Conservation (phyloP, 1,140 invertebrate species). For the Carcinoscorpius rotundicauda region DNA sequence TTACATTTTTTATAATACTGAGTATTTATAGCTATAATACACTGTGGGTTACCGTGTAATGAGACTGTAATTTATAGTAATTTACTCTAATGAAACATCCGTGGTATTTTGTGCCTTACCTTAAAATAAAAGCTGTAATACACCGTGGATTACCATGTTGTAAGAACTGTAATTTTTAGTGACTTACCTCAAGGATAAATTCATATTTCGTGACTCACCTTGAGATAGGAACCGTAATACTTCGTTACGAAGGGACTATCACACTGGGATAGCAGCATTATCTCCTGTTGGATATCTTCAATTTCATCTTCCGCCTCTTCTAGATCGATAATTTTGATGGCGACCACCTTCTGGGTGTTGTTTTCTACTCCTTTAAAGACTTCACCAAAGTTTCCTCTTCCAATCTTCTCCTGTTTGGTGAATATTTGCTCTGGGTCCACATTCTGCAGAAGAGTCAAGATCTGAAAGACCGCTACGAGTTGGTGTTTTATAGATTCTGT, state of each 20-base stretch:
- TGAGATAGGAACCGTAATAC: slow-evolving; percentile 93
- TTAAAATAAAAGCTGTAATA: too few relatives aligned
- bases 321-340: slow-evolving; percentile 98
- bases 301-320: slow-evolving; percentile 99
- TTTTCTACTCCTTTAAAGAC: slow-evolving; percentile 99
- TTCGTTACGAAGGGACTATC: slow-evolving; percentile 98
- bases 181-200: too few relatives aligned
- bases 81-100: too few relatives aligned
- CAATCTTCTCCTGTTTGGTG: slow-evolving; percentile 97
- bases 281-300: slow-evolving; percentile 99
- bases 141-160: too few relatives aligned
- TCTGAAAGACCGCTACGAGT: too few relatives aligned
- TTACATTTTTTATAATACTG: too few relatives aligned
- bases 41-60: too few relatives aligned
- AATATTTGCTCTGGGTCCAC: slow-evolving; percentile 97
- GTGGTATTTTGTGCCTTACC: too few relatives aligned
- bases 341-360: slow-evolving; percentile 88
- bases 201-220: slow-evolving; percentile 43
- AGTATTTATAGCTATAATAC: too few relatives aligned
- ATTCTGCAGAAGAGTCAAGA: neutral
- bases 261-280: slow-evolving; percentile 91
- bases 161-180: too few relatives aligned
- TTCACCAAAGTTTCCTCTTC: slow-evolving; percentile 98
- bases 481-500: too few relatives aligned
- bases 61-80: too few relatives aligned